phyloP scores from a whole-genome alignment of 2,113 vertebrate genomes.

The Morone saxatilis region DNA sequence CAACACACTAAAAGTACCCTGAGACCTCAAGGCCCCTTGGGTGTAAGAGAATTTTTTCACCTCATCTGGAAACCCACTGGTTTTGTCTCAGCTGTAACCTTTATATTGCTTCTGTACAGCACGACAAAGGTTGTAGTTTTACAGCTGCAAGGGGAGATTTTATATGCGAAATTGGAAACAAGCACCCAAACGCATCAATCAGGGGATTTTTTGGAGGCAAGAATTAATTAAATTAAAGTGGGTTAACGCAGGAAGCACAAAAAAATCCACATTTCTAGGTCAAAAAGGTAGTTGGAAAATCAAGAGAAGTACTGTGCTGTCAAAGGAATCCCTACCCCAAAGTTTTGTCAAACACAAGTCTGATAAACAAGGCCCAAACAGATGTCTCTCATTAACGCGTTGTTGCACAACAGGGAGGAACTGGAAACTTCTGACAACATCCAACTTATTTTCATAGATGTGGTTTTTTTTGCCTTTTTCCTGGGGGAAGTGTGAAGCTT shows the following conservation, averaged over 20 bases:
- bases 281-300: constrained; percentile 8
- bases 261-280: constrained; percentile 6
- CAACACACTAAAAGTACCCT: constrained; percentile 4
- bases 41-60: constrained; percentile 13
- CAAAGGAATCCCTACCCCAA: background rate
- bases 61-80: constrained; percentile 19
- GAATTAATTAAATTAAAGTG: constrained; percentile 1
- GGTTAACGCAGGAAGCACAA: background rate
- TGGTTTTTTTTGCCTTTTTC: background rate
- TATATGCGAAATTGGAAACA: constrained; percentile 3
- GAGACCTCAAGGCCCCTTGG: constrained; percentile 13
- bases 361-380: constrained; percentile 41
- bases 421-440: constrained; percentile 23
- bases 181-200: background rate
- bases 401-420: constrained; percentile 17
- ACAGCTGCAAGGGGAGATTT: background rate
- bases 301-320: background rate
- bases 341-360: constrained; percentile 24
- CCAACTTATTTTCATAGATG: constrained; percentile 18
- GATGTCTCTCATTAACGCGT: constrained; percentile 41
- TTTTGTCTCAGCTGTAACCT: constrained; percentile 19
- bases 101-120: constrained; percentile 7
- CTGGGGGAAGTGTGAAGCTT: constrained; percentile 2
- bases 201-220: background rate
- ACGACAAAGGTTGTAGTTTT: constrained; percentile 1